Evolutionary conservation across 2,888 invertebrate genomes (phyloP).

Genomic region (Plemyria rubiginata): DNA sequence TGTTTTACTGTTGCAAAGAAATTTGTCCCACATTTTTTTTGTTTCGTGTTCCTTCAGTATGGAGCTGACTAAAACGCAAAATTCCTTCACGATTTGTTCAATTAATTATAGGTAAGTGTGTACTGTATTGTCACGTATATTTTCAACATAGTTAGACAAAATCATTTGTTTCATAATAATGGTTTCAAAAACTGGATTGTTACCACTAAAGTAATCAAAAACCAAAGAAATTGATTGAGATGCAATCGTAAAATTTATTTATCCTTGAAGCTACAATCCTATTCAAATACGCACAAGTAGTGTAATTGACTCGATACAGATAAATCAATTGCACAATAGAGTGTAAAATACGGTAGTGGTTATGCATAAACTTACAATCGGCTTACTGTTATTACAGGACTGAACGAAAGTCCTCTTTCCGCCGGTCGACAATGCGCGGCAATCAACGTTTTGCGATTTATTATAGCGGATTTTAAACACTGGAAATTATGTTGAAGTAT

Average conservation of each 20-base stretch:
- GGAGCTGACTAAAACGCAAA: too few species aligned
- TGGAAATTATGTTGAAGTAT: constrained; percentile 4
- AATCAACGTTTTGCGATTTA: constrained; percentile 31
- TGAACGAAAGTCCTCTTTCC: constrained; percentile 10
- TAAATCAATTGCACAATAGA: constrained; percentile 71
- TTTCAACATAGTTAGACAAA: too few species aligned
- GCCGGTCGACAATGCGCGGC: constrained; percentile 25
- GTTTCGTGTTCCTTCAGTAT: too few species aligned
- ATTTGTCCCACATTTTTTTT: too few species aligned
- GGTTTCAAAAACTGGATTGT: too few species aligned
- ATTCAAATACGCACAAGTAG: constrained; percentile 58
- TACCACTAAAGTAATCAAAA: neutral
- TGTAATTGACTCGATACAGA: constrained; percentile 67
- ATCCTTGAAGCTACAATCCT: constrained; percentile 33
- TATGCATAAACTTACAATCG: constrained; percentile 50
- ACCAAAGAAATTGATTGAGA: constrained; percentile 9
- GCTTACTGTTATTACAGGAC: constrained; percentile 57
- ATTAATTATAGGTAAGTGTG: too few species aligned
- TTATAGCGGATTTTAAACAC: constrained; percentile 1
- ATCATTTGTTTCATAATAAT: too few species aligned
- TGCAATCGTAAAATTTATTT: constrained; percentile 27
- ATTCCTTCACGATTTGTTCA: too few species aligned
- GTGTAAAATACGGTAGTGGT: constrained; percentile 61
- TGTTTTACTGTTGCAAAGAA: too few species aligned
- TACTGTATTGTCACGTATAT: too few species aligned